Percentiles rank a stretch among this genome's conserved stretches.
These are phyloP conservation scores for Myocastor coypus DNA, from an alignment of 2,113 vertebrate genomes.

Conservation along the genomic window DNA sequence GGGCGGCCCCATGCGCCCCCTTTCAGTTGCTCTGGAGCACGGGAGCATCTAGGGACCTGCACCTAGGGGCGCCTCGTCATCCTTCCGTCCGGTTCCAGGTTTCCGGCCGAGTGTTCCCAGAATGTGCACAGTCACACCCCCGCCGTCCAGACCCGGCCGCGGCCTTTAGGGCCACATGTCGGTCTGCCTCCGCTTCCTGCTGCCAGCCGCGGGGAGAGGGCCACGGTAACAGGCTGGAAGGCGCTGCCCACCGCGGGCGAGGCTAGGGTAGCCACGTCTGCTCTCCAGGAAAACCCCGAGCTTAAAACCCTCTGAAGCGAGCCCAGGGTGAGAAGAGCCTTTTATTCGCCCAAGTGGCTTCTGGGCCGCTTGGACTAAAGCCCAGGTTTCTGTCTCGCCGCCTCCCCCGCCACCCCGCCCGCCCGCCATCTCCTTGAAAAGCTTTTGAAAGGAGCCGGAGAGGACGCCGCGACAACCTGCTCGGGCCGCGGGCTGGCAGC, in stretches of 20 bases:
- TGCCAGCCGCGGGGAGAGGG: neutral
- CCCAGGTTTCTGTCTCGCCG: slow-evolving; percentile 30
- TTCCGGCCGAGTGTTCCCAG: neutral
- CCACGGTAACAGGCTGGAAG: neutral
- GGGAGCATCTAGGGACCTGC: neutral
- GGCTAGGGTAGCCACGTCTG: neutral
- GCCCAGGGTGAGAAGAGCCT: slow-evolving; percentile 64
- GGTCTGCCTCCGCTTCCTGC: neutral
- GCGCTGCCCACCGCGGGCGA: neutral
- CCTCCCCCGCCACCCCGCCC: neutral
- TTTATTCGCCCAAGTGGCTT: slow-evolving; percentile 9
- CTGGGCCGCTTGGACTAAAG: slow-evolving; percentile 21
- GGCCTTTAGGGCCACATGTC: neutral
- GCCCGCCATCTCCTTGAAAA: neutral
- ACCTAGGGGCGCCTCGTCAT: neutral
- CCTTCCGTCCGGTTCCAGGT: neutral
- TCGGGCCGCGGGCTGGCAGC: neutral
- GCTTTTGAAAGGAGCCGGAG: slow-evolving; percentile 62
- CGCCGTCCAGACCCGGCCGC: neutral
- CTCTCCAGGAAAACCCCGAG: neutral
- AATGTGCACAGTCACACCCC: neutral
- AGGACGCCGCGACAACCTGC: slow-evolving; percentile 57
- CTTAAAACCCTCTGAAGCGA: neutral
- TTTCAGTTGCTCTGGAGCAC: neutral
- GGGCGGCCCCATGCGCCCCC: too few relatives aligned